These are phyloP conservation scores for Bergia sp. DNA, from an alignment of 92 coral and sea anemone species.

Conservation along the genomic window DNA sequence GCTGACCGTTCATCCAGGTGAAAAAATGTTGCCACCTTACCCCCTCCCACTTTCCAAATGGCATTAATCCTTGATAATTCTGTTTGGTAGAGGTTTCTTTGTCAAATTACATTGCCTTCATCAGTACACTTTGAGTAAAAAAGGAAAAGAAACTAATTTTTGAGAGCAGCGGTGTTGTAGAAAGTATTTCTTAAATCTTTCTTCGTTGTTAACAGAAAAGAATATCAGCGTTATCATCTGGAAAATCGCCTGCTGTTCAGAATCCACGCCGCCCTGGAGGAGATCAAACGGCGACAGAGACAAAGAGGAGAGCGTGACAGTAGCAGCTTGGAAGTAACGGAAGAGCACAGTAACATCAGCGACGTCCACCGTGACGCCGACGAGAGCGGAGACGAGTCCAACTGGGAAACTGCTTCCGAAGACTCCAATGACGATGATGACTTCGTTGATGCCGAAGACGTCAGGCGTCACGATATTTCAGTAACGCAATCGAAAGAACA, in stretches of 20 bases:
- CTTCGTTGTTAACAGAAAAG: conserved; percentile 60
- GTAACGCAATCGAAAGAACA: conserved; percentile 3
- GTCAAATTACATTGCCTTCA: too few relatives aligned
- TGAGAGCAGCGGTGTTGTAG: too few relatives aligned
- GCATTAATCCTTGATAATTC: too few relatives aligned
- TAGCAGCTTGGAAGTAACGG: conserved; percentile 15
- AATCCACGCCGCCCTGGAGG: conserved; percentile 88
- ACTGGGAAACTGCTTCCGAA: conserved; percentile 42
- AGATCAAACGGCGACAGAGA: conserved; percentile 69
- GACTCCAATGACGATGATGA: conserved; percentile 22
- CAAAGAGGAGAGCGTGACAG: conserved; percentile 35
- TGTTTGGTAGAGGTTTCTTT: too few relatives aligned
- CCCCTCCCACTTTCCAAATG: too few relatives aligned
- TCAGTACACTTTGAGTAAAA: too few relatives aligned
- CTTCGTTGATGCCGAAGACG: conserved; percentile 35
- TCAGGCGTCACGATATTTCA: neutral
- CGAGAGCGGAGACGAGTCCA: conserved; percentile 23
- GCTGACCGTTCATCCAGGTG: too few relatives aligned
- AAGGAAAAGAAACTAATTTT: too few relatives aligned
- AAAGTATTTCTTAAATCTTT: neutral
- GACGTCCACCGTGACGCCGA: neutral
- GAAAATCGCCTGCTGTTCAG: conserved; percentile 93
- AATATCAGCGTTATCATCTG: conserved; percentile 84
- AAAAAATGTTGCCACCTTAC: too few relatives aligned
- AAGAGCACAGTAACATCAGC: neutral